phyloP scores from a whole-genome alignment of 1,140 invertebrate genomes.

The Eueides isabella region DNA sequence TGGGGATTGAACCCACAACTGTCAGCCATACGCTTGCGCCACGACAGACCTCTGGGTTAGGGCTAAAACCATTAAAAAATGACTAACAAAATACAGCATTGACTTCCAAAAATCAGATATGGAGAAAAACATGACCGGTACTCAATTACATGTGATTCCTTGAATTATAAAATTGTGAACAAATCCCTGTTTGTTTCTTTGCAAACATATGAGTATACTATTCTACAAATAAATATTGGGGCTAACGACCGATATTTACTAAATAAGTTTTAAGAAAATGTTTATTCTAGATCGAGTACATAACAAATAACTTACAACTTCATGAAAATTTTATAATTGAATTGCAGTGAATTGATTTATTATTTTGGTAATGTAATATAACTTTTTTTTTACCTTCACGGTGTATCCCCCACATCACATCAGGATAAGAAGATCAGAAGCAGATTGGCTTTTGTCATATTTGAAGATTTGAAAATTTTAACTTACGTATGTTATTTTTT shows the following conservation, averaged over 20 bases:
- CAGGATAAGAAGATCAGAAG: neutral
- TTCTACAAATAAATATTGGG: slow-evolving; percentile 9
- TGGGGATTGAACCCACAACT: too few relatives aligned
- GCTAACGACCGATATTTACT: slow-evolving; percentile 14
- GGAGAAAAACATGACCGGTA: neutral
- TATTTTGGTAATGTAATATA: too few relatives aligned
- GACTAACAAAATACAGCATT: too few relatives aligned
- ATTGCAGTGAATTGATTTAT: too few relatives aligned
- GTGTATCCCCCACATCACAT: neutral
- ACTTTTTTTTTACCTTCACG: neutral
- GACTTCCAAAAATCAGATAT: neutral
- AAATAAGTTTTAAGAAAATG: slow-evolving; percentile 16
- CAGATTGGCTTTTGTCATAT: too few relatives aligned
- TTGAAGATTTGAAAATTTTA: too few relatives aligned
- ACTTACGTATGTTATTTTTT: too few relatives aligned
- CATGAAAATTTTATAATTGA: too few relatives aligned
- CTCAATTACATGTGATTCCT: neutral
- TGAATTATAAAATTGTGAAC: slow-evolving; percentile 1
- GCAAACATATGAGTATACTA: neutral
- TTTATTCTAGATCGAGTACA: neutral
- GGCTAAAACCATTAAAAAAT: too few relatives aligned
- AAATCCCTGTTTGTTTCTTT: neutral
- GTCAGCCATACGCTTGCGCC: too few relatives aligned
- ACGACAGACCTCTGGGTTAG: too few relatives aligned
- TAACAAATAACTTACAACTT: too few relatives aligned